Evolutionary conservation across 2,797 vertebrate species (phyloP).

Genomic region (Rhadinocentrus ornatus): DNA sequence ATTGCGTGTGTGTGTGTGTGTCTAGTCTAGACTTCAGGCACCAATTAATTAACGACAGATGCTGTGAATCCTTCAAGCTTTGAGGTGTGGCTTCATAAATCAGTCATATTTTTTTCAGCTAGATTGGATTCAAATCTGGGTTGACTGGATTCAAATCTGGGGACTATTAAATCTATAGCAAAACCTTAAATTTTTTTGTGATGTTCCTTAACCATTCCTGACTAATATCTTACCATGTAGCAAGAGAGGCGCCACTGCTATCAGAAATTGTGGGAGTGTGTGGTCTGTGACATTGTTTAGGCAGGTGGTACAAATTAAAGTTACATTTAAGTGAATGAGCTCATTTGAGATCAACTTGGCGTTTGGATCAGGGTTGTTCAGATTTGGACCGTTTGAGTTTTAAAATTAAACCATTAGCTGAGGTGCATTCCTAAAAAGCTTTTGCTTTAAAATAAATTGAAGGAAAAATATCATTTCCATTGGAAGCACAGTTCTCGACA

Average conservation of each 20-base stretch:
- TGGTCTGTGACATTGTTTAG: not conserved
- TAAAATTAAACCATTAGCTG: not conserved
- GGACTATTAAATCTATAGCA: constrained; percentile 7
- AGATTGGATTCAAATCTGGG: not conserved
- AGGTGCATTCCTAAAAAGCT: not conserved
- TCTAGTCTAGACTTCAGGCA: not conserved
- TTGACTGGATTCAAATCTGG: not conserved
- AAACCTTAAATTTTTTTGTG: constrained; percentile 1
- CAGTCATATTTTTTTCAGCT: not conserved
- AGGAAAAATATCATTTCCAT: not conserved
- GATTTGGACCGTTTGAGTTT: not conserved
- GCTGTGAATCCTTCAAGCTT: not conserved
- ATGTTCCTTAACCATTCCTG: not conserved
- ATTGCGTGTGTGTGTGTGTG: too few species aligned
- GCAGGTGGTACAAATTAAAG: constrained; percentile 26
- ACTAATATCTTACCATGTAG: not conserved
- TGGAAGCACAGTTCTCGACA: not conserved
- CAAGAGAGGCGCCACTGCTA: not conserved
- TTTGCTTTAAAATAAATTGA: not conserved
- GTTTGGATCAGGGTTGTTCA: not conserved
- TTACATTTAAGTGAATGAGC: not conserved
- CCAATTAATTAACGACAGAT: not conserved
- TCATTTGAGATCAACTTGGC: not conserved
- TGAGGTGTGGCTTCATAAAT: not conserved
- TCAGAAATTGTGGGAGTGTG: not conserved